Base-by-base conservation (phyloP, 2,888 invertebrate genomes). In the Spisula solida region DNA sequence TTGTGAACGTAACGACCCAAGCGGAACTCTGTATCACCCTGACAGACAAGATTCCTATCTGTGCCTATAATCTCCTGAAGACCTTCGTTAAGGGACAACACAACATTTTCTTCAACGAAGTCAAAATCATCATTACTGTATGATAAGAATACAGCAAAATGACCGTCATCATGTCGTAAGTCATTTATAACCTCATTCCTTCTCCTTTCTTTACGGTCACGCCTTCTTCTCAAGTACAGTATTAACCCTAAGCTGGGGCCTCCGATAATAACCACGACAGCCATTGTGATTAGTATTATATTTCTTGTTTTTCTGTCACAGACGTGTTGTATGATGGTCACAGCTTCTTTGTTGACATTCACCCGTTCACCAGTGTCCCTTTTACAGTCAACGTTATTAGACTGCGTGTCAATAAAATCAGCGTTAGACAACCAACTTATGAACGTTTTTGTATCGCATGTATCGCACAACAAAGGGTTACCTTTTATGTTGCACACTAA, bases 1-100 rank as follows among this genome's bases (percentile, higher is more conserved):
- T 66, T 47, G 18, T 31, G 48, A 41, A 82, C 41, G 16, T 41
- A 41, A 2, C 48, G n/a, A 12, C 82, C 82, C 18, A 82, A 1
- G 41, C 41, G 70, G 41, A 82, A 82, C 16, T 82, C 16, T 29
- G 25, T 25, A n/a, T 82, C 82, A 6, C 82, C 82, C 25, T 25
- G n/a, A 70, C 82, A 82, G 0, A 82, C 82, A 25, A 82, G 82
- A 25, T 82, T 25, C n/a, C 82, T 66, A 10, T 82, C 82, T 8
- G 60, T 47, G 14, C 70, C 82, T 8, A 82, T 70, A n/a, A 29
- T 47, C 12, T 10, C n/a, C n/a, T 47, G 70, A 2, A 82, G 70
- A 70, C 41, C 34, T 70, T 82, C 70, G 41, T 82, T 82, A 60
- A 82, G 41, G 5, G 66, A 70, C 0, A 14, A 16, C 1, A 70